Evolutionary conservation across 1,140 invertebrate species (phyloP).

Genomic region (Elymnias hypermnestra): DNA sequence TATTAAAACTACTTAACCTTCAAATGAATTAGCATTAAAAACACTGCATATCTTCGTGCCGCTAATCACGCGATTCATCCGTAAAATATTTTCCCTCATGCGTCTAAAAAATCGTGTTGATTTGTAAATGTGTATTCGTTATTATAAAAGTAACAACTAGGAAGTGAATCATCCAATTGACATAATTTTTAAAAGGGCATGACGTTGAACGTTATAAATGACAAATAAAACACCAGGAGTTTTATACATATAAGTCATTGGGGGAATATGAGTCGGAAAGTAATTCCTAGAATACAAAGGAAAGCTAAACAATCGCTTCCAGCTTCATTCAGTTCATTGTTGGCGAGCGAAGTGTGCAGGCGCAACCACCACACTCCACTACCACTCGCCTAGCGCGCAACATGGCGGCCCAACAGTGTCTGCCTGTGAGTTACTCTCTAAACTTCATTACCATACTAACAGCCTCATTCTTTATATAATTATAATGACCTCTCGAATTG

Average conservation of each 20-base stretch:
- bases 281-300: constrained; percentile 29
- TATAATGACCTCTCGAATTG: constrained; percentile 9
- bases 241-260: constrained; percentile 5
- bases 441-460: constrained; percentile 25
- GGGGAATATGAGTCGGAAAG: constrained; percentile 22
- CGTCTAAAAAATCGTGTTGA: too few relatives aligned
- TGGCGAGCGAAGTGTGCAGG: constrained; percentile 36
- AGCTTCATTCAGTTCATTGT: constrained; percentile 37
- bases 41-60: too few relatives aligned
- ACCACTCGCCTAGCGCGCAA: constrained; percentile 56
- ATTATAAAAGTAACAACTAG: too few relatives aligned
- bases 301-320: constrained; percentile 40
- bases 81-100: too few relatives aligned
- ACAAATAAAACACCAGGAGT: constrained; percentile 5
- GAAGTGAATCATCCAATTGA: background rate
- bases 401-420: constrained; percentile 42
- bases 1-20: too few relatives aligned
- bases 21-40: too few relatives aligned
- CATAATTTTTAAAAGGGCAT: background rate
- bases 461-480: constrained; percentile 5
- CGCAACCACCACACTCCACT: constrained; percentile 39
- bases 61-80: too few relatives aligned
- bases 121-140: too few relatives aligned
- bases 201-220: background rate
- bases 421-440: constrained; percentile 47